Conservation (phyloP, 2,113 vertebrate species). For the Chionomys nivalis region DNA sequence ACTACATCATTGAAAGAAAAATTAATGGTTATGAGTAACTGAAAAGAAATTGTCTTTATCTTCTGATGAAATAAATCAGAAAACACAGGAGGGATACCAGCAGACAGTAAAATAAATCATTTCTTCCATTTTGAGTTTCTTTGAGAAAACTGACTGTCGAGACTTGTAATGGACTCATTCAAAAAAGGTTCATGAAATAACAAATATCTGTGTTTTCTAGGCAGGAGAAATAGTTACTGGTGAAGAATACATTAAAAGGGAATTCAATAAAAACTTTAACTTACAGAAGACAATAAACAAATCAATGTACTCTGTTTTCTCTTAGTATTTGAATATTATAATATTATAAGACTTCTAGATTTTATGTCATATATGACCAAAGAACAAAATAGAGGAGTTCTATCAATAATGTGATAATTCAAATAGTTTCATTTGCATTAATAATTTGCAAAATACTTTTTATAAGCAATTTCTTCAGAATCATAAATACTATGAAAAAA, state of each 20-base stretch:
- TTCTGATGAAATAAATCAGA: neutral
- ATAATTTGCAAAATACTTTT: constrained; percentile 11
- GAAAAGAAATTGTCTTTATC: neutral
- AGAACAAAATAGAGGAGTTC: constrained; percentile 16
- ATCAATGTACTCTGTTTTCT: neutral
- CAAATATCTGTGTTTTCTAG: constrained; percentile 8
- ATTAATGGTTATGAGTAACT: constrained; percentile 4
- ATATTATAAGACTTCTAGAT: neutral
- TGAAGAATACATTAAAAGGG: constrained; percentile 28
- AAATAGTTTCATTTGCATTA: neutral
- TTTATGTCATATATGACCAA: neutral
- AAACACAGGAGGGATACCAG: neutral
- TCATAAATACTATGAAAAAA: constrained; percentile 25
- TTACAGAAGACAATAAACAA: neutral
- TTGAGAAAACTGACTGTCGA: neutral
- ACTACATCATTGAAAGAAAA: neutral
- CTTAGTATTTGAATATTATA: neutral
- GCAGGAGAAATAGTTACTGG: neutral
- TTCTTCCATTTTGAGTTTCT: constrained; percentile 33
- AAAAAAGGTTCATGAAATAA: neutral
- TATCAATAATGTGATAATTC: neutral
- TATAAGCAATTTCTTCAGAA: neutral
- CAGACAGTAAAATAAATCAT: neutral
- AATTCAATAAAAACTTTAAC: constrained; percentile 23
- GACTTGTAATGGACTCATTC: neutral